Percentiles rank a stretch among this genome's conserved stretches.
Evolutionary conservation across 2,113 vertebrate species (phyloP).

Genomic region (Vulpes vulpes): DNA sequence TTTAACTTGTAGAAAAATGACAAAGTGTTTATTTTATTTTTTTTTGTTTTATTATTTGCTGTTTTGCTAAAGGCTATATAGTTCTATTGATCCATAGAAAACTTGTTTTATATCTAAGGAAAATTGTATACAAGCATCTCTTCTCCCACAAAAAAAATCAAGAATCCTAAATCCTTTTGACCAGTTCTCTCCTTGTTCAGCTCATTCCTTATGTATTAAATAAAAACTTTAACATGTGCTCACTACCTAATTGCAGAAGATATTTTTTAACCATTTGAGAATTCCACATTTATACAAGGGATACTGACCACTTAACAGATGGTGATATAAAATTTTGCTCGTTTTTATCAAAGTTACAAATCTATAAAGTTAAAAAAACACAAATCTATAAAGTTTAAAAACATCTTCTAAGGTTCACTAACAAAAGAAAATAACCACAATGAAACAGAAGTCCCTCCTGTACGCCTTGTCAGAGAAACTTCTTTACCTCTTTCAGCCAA

Average conservation of each 20-base stretch:
- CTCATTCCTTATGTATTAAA: not conserved
- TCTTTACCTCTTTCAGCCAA: not conserved
- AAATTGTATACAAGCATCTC: not conserved
- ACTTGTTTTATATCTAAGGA: not conserved
- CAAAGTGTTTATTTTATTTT: not conserved
- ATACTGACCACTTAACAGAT: not conserved
- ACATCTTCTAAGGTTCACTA: not conserved
- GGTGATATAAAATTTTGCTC: not conserved
- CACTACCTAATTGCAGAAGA: not conserved
- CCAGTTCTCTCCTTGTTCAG: not conserved
- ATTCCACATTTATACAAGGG: not conserved
- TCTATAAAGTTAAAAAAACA: not conserved
- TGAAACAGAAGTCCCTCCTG: not conserved
- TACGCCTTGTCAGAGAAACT: not conserved
- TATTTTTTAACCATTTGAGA: not conserved
- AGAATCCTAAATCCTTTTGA: not conserved
- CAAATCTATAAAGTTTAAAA: not conserved
- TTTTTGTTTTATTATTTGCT: not conserved
- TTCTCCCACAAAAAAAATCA: not conserved
- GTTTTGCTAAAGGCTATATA: not conserved
- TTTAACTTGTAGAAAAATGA: not conserved
- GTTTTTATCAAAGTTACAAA: conserved; percentile 1
- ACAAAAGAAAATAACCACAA: not conserved
- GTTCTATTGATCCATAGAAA: not conserved
- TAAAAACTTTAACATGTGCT: not conserved